Base-by-base conservation (phyloP, 2,797 vertebrate species). In the Varecia variegata region DNA sequence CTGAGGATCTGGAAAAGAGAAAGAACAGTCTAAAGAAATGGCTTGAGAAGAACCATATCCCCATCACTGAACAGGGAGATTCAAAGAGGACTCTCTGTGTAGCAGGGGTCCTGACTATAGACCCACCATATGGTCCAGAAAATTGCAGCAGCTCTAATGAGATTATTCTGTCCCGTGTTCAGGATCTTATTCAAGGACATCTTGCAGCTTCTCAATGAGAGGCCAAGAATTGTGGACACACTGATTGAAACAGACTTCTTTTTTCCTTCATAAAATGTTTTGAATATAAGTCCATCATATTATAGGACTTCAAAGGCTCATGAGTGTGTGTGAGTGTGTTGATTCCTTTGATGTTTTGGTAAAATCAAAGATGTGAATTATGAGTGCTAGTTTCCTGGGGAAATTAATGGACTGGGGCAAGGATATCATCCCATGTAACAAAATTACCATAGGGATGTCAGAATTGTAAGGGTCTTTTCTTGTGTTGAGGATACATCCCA, bases 91-190 rank as follows among this genome's bases (percentile, higher is more conserved):
- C 97, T 0, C 98, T 99, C 0, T 98, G 97, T 2, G 99, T 99
- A 97, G 99, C 99, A 0, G 99, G 99, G 3, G 99, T 99, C 18
- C 98, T 99, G 90, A 99, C 98, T 2, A 98, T 99, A 35, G 97
- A 98, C 2, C 98, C 99, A 0, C 99, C 99, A 0, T 99, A 99
- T 0, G 82, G 99, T 50, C 98, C 99, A 0, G 99, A 99, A 14
- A 99, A 99, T 98, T 99, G 99, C 98, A 98, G 87, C 97, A 99
- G 99, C 95, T 94, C 98, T 86, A 99, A 99, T 95, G 99, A 99
- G 97, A 99, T 99, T 87, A 99, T 99, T 93, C 98, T 99, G 96
- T 98, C 99, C 40, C 98, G 99, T 3, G 97, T 99, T 47, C 99
- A 99, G 97, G 99, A 98, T 90, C 98, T 99, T 45, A 94, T 99